phyloP scores from a whole-genome alignment of 2,113 vertebrate species.

The Canis aureus region DNA sequence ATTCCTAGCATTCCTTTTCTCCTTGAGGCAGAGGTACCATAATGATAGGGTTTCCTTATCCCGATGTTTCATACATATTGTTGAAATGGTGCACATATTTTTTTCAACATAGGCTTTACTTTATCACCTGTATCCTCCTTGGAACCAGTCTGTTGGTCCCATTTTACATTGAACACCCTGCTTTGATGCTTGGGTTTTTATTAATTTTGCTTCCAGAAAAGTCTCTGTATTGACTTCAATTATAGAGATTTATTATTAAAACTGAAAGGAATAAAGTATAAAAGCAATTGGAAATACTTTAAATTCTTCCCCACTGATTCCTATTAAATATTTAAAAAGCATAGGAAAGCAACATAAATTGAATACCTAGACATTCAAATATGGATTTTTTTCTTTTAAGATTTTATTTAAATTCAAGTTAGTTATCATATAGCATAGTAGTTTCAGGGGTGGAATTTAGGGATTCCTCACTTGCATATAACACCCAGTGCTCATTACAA shows the following conservation, averaged over 20 bases:
- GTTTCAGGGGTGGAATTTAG: no score
- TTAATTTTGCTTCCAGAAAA: slow-evolving; percentile 6
- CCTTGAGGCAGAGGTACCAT: background rate
- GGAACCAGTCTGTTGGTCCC: background rate
- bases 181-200: background rate
- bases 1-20: background rate
- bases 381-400: background rate
- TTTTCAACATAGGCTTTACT: background rate
- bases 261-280: background rate
- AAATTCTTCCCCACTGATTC: background rate
- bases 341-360: background rate
- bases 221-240: background rate
- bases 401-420: no score
- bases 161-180: background rate
- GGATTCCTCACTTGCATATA: no score
- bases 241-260: background rate
- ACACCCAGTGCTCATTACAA: no score
- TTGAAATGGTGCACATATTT: background rate
- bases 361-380: background rate
- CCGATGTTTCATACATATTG: background rate
- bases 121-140: background rate
- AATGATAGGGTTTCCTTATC: background rate
- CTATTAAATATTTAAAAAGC: background rate
- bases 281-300: slow-evolving; percentile 6
- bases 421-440: no score